Conservation (phyloP, 2,888 invertebrate genomes). For the Agapetus fuscipes region DNA sequence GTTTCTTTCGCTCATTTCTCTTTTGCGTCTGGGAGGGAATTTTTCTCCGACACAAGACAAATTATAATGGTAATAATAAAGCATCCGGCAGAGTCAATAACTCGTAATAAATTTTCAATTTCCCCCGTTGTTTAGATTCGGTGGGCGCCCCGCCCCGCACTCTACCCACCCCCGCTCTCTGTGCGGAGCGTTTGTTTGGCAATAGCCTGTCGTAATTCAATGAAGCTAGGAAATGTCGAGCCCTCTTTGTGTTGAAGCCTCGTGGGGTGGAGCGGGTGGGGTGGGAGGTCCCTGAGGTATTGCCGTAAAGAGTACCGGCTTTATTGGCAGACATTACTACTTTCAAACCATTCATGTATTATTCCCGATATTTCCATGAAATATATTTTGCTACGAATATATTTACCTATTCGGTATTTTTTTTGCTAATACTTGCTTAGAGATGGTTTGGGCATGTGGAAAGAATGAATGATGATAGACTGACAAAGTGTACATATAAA, state of each 20-base stretch:
- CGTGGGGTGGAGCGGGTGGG: conserved; percentile 5
- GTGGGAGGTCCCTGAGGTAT: conserved; percentile 18
- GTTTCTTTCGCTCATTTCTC: conserved; percentile 20
- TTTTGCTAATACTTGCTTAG: too few relatives aligned
- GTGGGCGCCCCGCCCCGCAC: not conserved
- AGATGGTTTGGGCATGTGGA: too few relatives aligned
- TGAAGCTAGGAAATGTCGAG: conserved; percentile 12
- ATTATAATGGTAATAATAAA: conserved; percentile 21
- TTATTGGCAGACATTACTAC: not conserved
- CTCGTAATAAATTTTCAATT: conserved; percentile 22
- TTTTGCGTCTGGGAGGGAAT: not conserved
- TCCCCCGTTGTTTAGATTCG: conserved; percentile 14
- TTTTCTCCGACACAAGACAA: conserved; percentile 12
- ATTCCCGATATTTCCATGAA: not conserved
- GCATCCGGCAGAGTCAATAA: conserved; percentile 19
- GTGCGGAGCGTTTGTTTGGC: conserved; percentile 6
- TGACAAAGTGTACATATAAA: too few relatives aligned
- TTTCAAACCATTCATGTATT: not conserved
- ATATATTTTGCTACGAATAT: too few relatives aligned
- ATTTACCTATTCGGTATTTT: too few relatives aligned
- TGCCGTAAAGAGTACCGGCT: conserved; percentile 5
- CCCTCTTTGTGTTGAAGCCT: conserved; percentile 6
- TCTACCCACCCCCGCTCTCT: too few relatives aligned
- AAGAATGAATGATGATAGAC: too few relatives aligned
- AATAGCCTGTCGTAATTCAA: conserved; percentile 11